Percentiles rank a stretch among this genome's conserved stretches.
phyloP scores from a whole-genome alignment of 2,797 vertebrate species.

The Catostomus latipinnis region DNA sequence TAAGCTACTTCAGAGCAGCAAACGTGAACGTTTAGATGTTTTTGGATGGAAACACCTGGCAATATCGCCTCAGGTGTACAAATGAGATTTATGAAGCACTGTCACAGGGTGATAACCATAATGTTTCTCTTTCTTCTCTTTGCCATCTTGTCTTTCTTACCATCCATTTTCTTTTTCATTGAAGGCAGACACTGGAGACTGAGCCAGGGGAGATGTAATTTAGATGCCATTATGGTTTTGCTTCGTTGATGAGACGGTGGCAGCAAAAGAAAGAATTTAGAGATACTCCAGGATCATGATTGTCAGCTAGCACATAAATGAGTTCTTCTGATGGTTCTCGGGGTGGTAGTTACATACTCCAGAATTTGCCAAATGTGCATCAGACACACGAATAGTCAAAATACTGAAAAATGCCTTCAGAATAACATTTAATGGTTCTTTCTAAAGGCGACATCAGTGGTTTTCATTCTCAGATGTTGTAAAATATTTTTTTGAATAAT shows the following conservation, averaged over 20 bases:
- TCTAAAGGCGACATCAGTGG: neutral
- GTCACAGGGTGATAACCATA: slow-evolving; percentile 39
- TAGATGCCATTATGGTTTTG: slow-evolving; percentile 48
- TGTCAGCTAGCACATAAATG: slow-evolving; percentile 50
- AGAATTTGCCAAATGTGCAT: slow-evolving; percentile 39
- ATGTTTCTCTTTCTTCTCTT: slow-evolving; percentile 60
- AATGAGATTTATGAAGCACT: slow-evolving; percentile 55
- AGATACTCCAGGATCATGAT: slow-evolving; percentile 20
- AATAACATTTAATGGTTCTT: neutral
- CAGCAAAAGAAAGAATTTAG: slow-evolving; percentile 66
- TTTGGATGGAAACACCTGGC: slow-evolving; percentile 33
- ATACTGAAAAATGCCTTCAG: neutral
- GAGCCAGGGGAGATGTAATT: slow-evolving; percentile 56
- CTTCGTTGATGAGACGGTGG: slow-evolving; percentile 8
- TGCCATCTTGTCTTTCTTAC: slow-evolving; percentile 66
- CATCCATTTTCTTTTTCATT: slow-evolving; percentile 50
- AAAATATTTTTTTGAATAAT: too few species aligned
- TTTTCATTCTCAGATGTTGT: neutral
- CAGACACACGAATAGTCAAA: slow-evolving; percentile 7
- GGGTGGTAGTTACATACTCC: neutral
- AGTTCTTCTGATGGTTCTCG: slow-evolving; percentile 30
- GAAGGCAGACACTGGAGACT: slow-evolving; percentile 41
- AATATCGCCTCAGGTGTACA: slow-evolving; percentile 47
- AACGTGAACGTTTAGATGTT: neutral
- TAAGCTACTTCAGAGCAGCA: neutral